These are phyloP conservation scores for Xenopus tropicalis DNA, from an alignment of 2,113 vertebrate genomes.

Conservation along the genomic window DNA sequence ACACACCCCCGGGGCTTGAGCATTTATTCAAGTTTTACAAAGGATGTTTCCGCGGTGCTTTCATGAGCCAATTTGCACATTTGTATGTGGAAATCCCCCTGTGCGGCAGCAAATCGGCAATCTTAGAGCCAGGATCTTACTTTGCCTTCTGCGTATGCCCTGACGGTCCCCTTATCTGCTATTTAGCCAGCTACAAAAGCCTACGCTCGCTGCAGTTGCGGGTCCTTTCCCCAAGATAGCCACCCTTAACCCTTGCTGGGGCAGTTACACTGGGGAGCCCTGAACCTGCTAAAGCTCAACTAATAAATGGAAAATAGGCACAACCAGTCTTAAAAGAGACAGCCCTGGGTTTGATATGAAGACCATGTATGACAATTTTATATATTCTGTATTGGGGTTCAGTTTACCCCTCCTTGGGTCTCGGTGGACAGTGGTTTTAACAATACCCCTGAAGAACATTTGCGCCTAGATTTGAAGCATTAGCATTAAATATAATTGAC, in stretches of 20 bases:
- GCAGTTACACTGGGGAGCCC: not conserved
- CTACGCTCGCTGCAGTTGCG: constrained; percentile 19
- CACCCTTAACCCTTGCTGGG: constrained; percentile 8
- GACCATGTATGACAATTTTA: no score
- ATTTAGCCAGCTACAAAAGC: constrained; percentile 19
- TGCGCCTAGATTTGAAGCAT: no score
- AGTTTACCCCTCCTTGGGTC: no score
- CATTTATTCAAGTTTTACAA: constrained; percentile 33
- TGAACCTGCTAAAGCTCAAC: not conserved
- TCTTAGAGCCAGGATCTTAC: not conserved
- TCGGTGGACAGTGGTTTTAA: no score
- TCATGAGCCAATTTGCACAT: constrained; percentile 24
- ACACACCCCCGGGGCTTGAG: not conserved
- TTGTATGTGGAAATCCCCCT: constrained; percentile 30
- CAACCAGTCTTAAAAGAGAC: no score
- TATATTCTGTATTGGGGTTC: no score
- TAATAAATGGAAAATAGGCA: no score
- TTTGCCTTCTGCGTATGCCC: not conserved
- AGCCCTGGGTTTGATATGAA: no score
- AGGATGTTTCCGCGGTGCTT: not conserved
- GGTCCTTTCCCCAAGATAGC: constrained; percentile 13
- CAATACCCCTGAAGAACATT: no score
- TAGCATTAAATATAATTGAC: no score
- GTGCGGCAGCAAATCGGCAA: constrained; percentile 12
- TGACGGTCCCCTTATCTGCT: constrained; percentile 36